Evolutionary conservation across 2,113 vertebrate genomes (phyloP).

Genomic region (Gavialis gangeticus): DNA sequence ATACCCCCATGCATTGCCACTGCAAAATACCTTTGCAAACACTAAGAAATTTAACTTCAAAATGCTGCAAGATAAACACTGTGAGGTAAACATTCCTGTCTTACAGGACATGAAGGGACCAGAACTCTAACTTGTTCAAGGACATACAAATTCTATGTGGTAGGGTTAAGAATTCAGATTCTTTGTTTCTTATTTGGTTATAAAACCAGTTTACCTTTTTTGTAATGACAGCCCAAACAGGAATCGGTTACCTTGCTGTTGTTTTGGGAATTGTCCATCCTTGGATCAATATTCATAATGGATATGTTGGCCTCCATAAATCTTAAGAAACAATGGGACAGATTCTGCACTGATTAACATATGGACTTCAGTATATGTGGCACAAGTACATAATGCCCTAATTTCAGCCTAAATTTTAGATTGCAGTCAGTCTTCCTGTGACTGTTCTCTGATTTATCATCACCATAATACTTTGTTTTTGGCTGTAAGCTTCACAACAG

Average conservation of each 20-base stretch:
- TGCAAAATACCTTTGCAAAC: background rate
- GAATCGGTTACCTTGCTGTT: background rate
- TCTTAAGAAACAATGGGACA: background rate
- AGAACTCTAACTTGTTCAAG: background rate
- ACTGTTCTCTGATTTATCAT: no score
- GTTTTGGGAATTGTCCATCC: background rate
- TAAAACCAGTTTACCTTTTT: background rate
- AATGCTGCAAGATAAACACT: background rate
- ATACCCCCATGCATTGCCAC: no score
- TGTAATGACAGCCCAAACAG: background rate
- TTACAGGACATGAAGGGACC: background rate
- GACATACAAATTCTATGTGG: background rate
- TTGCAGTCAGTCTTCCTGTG: background rate
- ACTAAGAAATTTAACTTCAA: background rate
- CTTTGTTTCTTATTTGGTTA: background rate
- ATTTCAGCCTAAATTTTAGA: background rate
- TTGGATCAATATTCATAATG: background rate
- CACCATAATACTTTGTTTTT: background rate
- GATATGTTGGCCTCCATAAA: background rate
- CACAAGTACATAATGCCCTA: background rate
- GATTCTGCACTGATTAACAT: background rate
- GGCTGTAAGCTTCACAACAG: background rate
- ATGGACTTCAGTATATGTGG: background rate
- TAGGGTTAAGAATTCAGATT: background rate
- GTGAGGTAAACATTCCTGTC: background rate